These are phyloP conservation scores for Acrobasis suavella DNA, from an alignment of 2,888 invertebrate species.

Conservation along the genomic window DNA sequence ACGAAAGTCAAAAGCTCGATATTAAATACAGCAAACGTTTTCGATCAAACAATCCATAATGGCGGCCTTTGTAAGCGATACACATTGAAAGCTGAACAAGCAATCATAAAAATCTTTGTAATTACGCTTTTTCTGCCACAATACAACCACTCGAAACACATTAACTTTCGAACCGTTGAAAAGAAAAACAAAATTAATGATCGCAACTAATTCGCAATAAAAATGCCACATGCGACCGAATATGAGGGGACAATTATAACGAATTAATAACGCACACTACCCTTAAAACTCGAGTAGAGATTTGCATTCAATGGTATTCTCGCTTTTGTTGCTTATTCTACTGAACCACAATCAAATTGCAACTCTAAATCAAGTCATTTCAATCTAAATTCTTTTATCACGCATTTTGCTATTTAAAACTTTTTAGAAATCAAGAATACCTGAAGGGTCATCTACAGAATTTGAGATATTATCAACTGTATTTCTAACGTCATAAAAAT, in stretches of 20 bases:
- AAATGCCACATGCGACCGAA: constrained; percentile 81
- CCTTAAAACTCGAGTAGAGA: constrained; percentile 80
- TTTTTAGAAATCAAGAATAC: constrained; percentile 40
- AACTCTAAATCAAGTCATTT: constrained; percentile 31
- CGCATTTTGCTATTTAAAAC: constrained; percentile 37
- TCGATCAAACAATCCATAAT: constrained; percentile 51
- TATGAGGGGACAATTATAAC: constrained; percentile 80
- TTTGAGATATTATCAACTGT: constrained; percentile 50
- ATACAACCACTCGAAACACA: constrained; percentile 65
- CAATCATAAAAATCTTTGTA: constrained; percentile 59
- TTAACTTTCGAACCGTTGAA: constrained; percentile 67
- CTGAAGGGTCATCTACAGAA: constrained; percentile 71
- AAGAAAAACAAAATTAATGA: constrained; percentile 82
- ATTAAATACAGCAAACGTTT: constrained; percentile 44
- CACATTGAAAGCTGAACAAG: constrained; percentile 53
- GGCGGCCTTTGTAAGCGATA: constrained; percentile 67
- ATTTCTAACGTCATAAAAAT: constrained; percentile 39
- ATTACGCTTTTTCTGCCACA: constrained; percentile 58
- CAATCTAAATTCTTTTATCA: constrained; percentile 31
- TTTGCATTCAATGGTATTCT: constrained; percentile 78
- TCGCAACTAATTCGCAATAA: constrained; percentile 81
- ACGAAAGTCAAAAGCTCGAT: constrained; percentile 32
- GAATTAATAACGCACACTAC: constrained; percentile 80
- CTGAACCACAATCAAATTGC: constrained; percentile 34
- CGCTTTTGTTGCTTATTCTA: constrained; percentile 65